Base-by-base conservation (phyloP, 2,888 invertebrate species). In the Microctonus aethiopoides region DNA sequence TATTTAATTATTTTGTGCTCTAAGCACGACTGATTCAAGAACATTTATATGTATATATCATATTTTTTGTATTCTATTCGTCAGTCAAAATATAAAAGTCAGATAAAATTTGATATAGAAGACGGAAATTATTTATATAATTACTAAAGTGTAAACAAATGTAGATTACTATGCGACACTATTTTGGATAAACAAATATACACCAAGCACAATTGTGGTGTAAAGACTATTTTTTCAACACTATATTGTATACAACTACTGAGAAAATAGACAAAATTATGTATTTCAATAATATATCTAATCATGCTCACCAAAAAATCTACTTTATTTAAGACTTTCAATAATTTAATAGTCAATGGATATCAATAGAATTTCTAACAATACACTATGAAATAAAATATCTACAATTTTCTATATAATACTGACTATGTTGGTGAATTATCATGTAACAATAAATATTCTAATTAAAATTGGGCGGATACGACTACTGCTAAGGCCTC, bases 401-500 rank as follows among this genome's bases (percentile, higher is more conserved):
- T 72, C 79, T 81, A 81, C 72, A 39, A 69, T 76, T 80, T 79
- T 75, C 70, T 73, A 79, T 77, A 67, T 64, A 61, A 68, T 54
- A 62, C 59, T 59, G 34, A 64, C 29, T 68, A 22, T 52, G 56
- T 65, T 39, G 46, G 24, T 68, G 61, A 68, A 68, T 59, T 59
- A 69, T 60, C 16, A 29, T 59, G 36, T 70, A 70, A 65, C 56
- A 54, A 66, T 66, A 60, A 70, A 56, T 68, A 46, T 72, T 75
- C 69, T 73, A 76, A 71, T 74, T 60, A 74, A 77, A 82, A 81
- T 84, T 86, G 86, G 86, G 86, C 86, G 86, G 86, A 86, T 86
- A 83, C 82, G 82, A 84, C 85, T 86, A 85, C 83, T 83, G 80
- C 86, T 86, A 86, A 86, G 86, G 86, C 86, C 86, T 85, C 85